A percentile compares a stretch with the other conserved stretches of the same genome.
Conservation (phyloP, 92 coral and sea anemone species). For the Pocillopora meandrina region DNA sequence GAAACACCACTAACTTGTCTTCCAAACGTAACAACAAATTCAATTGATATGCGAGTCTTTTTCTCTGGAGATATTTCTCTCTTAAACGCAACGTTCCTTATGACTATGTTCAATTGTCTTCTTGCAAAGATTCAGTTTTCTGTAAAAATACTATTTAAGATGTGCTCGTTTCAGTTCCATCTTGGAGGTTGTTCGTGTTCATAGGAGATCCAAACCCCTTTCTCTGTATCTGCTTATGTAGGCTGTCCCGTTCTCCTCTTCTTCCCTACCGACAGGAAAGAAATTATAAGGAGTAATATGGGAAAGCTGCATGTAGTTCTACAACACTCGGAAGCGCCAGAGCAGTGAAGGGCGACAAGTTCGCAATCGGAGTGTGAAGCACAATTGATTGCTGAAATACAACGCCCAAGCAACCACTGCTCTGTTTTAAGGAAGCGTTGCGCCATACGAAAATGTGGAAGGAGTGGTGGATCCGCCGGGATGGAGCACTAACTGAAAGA, state of each 20-base stretch:
- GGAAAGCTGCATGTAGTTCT: neutral
- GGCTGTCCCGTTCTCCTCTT: constrained; percentile 10
- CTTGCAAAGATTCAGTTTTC: neutral
- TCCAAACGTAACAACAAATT: neutral
- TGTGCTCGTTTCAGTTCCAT: neutral
- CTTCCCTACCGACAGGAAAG: neutral
- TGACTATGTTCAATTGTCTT: neutral
- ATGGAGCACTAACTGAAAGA: too few relatives aligned
- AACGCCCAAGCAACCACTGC: too few relatives aligned
- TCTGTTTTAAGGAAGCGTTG: too few relatives aligned
- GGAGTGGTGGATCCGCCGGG: too few relatives aligned
- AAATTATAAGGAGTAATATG: neutral
- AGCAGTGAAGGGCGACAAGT: too few relatives aligned
- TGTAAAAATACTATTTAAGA: neutral
- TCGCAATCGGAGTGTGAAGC: too few relatives aligned
- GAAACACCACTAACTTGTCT: neutral
- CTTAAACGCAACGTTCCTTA: neutral
- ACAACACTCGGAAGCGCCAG: too few relatives aligned
- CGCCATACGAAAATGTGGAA: too few relatives aligned
- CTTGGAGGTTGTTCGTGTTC: too few relatives aligned
- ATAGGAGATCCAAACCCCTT: constrained; percentile 29
- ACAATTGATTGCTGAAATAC: too few relatives aligned
- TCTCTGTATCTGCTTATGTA: neutral
- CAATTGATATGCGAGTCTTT: neutral
- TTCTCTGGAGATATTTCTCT: neutral